Evolutionary conservation across 1,140 invertebrate species (phyloP).

Genomic region (Lamellibrachia luymesi): DNA sequence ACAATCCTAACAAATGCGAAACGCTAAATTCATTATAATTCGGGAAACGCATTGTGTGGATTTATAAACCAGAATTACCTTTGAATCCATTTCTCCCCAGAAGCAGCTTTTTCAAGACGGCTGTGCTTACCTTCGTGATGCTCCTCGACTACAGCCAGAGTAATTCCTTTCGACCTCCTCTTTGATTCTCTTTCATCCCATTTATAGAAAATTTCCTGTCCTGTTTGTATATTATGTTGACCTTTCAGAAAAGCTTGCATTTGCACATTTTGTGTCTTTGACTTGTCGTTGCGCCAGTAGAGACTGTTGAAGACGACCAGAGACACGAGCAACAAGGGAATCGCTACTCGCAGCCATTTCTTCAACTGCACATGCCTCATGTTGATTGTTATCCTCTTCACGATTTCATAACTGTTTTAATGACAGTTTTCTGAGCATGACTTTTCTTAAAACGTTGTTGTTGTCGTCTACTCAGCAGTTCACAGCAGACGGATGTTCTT

Average conservation of each 20-base stretch:
- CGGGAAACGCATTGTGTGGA: too few species aligned
- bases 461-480: not conserved
- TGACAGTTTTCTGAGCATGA: not conserved
- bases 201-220: not conserved
- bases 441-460: not conserved
- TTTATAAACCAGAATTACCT: too few species aligned
- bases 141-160: not conserved
- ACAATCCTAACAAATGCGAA: too few species aligned
- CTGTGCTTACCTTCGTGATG: not conserved
- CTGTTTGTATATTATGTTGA: not conserved
- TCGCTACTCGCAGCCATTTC: not conserved
- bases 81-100: not conserved
- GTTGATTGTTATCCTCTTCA: not conserved
- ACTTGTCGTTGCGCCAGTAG: conserved; percentile 29
- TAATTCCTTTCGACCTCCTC: not conserved
- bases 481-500: not conserved
- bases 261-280: not conserved
- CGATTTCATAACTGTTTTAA: not conserved
- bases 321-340: not conserved
- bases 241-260: not conserved
- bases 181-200: not conserved
- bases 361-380: not conserved
- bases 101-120: not conserved
- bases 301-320: conserved; percentile 7
- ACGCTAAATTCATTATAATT: too few species aligned